These are phyloP conservation scores for Apogon hyalosoma DNA, from an alignment of 2,797 vertebrate genomes.

Conservation along the genomic window DNA sequence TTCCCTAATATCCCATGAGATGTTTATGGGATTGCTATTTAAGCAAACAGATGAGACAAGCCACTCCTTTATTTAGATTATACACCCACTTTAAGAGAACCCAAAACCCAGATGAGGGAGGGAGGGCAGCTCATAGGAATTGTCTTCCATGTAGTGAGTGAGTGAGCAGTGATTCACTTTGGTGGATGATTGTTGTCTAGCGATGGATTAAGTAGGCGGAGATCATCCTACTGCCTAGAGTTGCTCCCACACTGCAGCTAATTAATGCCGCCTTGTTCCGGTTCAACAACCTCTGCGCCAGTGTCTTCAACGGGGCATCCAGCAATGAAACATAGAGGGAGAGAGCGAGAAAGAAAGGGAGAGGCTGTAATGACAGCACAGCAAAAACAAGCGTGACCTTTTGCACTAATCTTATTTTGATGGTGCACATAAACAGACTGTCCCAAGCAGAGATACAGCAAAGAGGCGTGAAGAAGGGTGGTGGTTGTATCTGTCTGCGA, in stretches of 20 bases:
- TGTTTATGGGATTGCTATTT: not conserved
- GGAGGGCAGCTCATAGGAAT: not conserved
- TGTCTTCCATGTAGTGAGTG: no score
- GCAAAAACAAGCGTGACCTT: slow-evolving; percentile 58
- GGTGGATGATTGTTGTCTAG: slow-evolving; percentile 28
- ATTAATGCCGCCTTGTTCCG: slow-evolving; percentile 57
- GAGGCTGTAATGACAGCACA: slow-evolving; percentile 33
- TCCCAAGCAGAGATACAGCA: slow-evolving; percentile 21
- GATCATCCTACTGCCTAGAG: slow-evolving; percentile 31
- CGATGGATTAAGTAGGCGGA: slow-evolving; percentile 27
- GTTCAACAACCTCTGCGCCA: slow-evolving; percentile 42
- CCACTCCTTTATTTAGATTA: not conserved
- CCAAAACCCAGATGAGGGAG: not conserved
- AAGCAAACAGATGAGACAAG: not conserved
- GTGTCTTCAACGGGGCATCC: slow-evolving; percentile 38
- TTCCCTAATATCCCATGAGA: not conserved
- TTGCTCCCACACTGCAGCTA: slow-evolving; percentile 42
- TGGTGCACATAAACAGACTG: slow-evolving; percentile 27
- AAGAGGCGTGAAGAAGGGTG: slow-evolving; percentile 24
- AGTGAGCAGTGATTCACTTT: slow-evolving; percentile 1
- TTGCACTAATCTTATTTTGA: slow-evolving; percentile 51
- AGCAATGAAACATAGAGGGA: slow-evolving; percentile 17
- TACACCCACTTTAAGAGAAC: not conserved
- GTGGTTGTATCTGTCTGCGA: slow-evolving; percentile 36
- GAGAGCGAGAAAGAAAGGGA: slow-evolving; percentile 2